Evolutionary conservation across 2,888 invertebrate genomes (phyloP).

Genomic region (Trissolcus japonicus): DNA sequence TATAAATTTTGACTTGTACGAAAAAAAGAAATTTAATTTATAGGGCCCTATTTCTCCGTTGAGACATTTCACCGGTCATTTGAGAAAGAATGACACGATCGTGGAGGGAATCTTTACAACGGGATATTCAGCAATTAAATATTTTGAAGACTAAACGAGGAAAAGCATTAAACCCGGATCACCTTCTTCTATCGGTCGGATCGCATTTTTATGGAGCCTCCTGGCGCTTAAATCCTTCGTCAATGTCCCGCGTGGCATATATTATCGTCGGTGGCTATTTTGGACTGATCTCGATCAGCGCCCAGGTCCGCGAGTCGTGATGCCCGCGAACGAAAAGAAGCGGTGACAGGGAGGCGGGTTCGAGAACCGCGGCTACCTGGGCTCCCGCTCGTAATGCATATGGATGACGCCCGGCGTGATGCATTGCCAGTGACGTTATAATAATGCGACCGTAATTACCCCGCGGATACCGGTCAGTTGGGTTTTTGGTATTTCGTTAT

Average conservation of each 20-base stretch:
- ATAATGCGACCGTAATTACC: constrained; percentile 73
- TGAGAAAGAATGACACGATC: constrained; percentile 59
- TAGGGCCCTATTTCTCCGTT: constrained; percentile 51
- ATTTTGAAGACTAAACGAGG: constrained; percentile 61
- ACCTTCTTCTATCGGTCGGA: constrained; percentile 59
- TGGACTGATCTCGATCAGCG: neutral
- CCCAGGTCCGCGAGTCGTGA: neutral
- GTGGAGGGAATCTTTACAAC: constrained; percentile 59
- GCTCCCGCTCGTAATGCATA: constrained; percentile 65
- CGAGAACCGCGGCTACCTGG: constrained; percentile 42
- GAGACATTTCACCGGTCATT: constrained; percentile 55
- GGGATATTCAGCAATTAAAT: constrained; percentile 59
- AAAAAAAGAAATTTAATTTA: constrained; percentile 51
- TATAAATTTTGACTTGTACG: constrained; percentile 55
- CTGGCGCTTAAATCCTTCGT: constrained; percentile 66
- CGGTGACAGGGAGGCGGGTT: constrained; percentile 45
- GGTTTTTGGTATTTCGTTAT: constrained; percentile 39
- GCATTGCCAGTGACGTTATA: constrained; percentile 71
- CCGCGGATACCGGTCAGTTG: constrained; percentile 45
- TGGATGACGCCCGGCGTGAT: constrained; percentile 62
- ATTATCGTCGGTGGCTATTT: constrained; percentile 29
- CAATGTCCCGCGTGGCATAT: constrained; percentile 56
- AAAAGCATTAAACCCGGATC: constrained; percentile 63
- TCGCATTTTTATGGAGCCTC: constrained; percentile 67
- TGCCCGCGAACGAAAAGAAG: constrained; percentile 39